Conservation (phyloP, 2,113 vertebrate genomes). For the Lepidothrix coronata region DNA sequence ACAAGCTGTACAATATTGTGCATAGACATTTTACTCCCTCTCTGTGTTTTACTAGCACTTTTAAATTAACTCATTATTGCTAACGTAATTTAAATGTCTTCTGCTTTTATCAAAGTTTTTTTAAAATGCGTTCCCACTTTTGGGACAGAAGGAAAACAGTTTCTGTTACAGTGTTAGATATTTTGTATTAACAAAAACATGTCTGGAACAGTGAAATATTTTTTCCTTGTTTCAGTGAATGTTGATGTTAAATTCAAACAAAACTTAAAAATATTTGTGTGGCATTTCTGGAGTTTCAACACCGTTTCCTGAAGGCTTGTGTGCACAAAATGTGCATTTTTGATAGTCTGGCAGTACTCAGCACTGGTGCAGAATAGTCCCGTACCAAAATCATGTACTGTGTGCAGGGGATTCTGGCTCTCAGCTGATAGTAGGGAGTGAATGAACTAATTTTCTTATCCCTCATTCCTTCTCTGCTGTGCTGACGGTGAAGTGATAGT, state of each 20-base stretch:
- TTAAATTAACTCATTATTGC: neutral
- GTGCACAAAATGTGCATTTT: neutral
- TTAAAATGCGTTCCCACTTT: neutral
- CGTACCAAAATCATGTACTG: rapidly evolving
- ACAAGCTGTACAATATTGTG: neutral
- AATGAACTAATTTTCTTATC: neutral
- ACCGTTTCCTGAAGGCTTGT: rapidly evolving
- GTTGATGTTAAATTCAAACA: neutral
- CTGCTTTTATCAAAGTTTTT: neutral
- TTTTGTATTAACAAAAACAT: neutral
- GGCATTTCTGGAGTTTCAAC: neutral
- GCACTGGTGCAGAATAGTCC: neutral
- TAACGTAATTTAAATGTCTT: neutral
- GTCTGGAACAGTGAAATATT: neutral
- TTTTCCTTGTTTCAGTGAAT: neutral
- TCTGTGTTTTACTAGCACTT: neutral
- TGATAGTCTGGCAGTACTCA: neutral
- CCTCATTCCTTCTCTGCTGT: neutral
- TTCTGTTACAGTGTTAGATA: neutral
- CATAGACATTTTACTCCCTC: neutral
- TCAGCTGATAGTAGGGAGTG: neutral
- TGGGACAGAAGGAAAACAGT: neutral
- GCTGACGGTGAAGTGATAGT: neutral
- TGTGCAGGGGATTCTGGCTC: neutral
- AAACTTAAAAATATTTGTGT: neutral